phyloP scores from a whole-genome alignment of 1,140 invertebrate genomes.

The Drosophila ercepeae region DNA sequence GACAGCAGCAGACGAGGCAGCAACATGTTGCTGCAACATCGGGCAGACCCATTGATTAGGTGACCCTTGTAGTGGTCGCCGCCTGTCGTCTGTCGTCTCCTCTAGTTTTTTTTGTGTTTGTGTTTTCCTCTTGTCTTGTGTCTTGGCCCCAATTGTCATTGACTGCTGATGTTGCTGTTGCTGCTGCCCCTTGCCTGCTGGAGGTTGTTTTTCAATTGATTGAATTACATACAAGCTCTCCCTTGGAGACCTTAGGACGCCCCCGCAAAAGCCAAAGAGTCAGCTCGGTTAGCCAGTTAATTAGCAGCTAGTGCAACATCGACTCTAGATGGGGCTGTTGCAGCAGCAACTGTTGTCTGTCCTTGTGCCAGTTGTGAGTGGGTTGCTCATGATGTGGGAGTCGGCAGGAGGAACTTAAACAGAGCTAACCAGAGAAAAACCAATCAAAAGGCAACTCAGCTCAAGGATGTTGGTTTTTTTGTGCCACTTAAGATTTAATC shows the following conservation, averaged over 20 bases:
- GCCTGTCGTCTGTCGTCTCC: constrained; percentile 13
- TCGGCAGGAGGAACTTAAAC: constrained; percentile 13
- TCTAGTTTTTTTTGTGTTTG: background rate
- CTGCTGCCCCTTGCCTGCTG: constrained; percentile 9
- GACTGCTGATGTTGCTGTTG: constrained; percentile 48
- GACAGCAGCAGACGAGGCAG: constrained; percentile 28
- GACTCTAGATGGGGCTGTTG: background rate
- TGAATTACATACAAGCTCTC: constrained; percentile 72
- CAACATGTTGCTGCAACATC: constrained; percentile 61
- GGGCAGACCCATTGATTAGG: constrained; percentile 73
- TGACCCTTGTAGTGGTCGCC: constrained; percentile 73
- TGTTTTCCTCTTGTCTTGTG: constrained; percentile 18
- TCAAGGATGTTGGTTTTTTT: constrained; percentile 45
- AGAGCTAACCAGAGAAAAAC: constrained; percentile 4
- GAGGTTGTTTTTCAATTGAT: constrained; percentile 65
- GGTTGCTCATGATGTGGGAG: constrained; percentile 43
- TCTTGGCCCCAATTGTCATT: constrained; percentile 75
- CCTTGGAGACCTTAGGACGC: constrained; percentile 49
- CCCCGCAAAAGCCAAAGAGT: constrained; percentile 57
- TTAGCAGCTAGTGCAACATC: constrained; percentile 53
- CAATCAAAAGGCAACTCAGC: constrained; percentile 21
- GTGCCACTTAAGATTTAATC: constrained; percentile 7
- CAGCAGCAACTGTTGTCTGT: constrained; percentile 42
- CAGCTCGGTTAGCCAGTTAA: constrained; percentile 72
- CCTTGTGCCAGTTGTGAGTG: constrained; percentile 72